These are phyloP conservation scores for Drosophila putrida DNA, from an alignment of 2,888 invertebrate species.

Conservation along the genomic window DNA sequence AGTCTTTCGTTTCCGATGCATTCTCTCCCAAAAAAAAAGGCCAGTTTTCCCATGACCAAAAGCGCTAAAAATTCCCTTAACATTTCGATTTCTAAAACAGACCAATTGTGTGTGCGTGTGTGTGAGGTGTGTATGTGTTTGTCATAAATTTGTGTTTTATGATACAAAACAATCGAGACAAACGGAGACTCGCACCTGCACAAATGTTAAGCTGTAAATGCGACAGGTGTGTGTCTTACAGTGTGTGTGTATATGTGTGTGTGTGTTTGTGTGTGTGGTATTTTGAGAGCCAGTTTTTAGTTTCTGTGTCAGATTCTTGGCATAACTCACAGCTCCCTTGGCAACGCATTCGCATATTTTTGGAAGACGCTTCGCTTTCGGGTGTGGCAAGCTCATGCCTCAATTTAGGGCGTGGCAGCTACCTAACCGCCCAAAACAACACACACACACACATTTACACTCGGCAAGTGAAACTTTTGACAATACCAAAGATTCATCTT, in stretches of 20 bases:
- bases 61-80: conserved; percentile 42
- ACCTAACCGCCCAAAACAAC: conserved; percentile 3
- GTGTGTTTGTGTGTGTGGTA: conserved; percentile 17
- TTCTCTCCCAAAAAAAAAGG: conserved; percentile 18
- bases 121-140: conserved; percentile 28
- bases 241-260: conserved; percentile 14
- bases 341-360: conserved; percentile 24
- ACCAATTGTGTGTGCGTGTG: not conserved
- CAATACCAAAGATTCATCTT: conserved; percentile 42
- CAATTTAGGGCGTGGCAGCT: conserved; percentile 4
- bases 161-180: conserved; percentile 34
- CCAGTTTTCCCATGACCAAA: conserved; percentile 53
- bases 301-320: conserved; percentile 67
- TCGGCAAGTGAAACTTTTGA: conserved; percentile 55
- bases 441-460: conserved; percentile 6
- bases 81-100: conserved; percentile 53
- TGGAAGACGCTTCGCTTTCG: conserved; percentile 13
- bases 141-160: conserved; percentile 52
- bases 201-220: conserved; percentile 54
- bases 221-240: conserved; percentile 30
- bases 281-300: conserved; percentile 45
- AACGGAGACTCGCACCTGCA: conserved; percentile 49
- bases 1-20: conserved; percentile 47
- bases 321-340: conserved; percentile 53
- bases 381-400: conserved; percentile 3